Evolutionary conservation across 2,888 invertebrate genomes (phyloP).

Genomic region (Limenitis camilla): DNA sequence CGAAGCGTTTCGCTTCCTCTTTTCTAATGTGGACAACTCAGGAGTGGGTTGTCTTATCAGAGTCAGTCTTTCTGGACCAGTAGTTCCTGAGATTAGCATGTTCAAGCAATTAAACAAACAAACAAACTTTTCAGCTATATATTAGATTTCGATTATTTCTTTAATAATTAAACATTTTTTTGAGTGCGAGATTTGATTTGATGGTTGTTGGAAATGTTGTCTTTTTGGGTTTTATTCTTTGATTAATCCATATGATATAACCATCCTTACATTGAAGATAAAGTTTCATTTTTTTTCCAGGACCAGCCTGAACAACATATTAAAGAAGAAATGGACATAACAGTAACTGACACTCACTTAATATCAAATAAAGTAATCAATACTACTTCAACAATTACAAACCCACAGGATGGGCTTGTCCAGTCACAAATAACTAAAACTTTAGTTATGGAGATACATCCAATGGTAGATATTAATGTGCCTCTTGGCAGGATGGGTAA

Average conservation of each 20-base stretch:
- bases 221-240: neutral
- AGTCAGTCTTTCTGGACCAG: too few species aligned
- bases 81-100: too few species aligned
- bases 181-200: too few species aligned
- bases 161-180: too few species aligned
- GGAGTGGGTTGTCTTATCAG: too few species aligned
- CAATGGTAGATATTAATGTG: constrained; percentile 31
- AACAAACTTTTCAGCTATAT: too few species aligned
- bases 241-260: neutral
- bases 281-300: constrained; percentile 23
- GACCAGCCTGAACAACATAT: constrained; percentile 31
- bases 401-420: constrained; percentile 45
- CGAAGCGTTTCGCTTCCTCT: too few species aligned
- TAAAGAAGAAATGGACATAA: constrained; percentile 49
- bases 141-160: too few species aligned
- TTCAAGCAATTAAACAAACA: too few species aligned
- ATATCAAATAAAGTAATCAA: constrained; percentile 59
- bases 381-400: constrained; percentile 53
- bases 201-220: too few species aligned
- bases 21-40: too few species aligned
- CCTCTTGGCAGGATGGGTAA: constrained; percentile 37
- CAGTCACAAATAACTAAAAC: constrained; percentile 56
- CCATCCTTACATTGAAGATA: too few species aligned
- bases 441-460: constrained; percentile 58
- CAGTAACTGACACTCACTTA: constrained; percentile 57